Percentiles rank a stretch among this genome's conserved stretches.
Conservation (phyloP, 2,888 invertebrate species). For the Parnassius mnemosyne region DNA sequence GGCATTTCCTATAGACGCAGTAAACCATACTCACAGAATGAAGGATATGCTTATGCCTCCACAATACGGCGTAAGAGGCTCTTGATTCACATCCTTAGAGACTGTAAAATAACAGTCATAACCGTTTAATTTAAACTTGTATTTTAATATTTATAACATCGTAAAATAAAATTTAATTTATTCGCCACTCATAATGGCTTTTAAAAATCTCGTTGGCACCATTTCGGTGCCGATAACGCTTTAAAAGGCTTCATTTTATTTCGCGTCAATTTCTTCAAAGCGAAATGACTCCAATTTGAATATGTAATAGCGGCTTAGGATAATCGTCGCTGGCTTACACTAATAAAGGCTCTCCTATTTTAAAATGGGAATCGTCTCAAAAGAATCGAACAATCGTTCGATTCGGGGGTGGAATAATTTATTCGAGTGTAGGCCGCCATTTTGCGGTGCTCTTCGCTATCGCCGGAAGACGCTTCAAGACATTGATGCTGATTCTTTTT, state of each 20-base stretch:
- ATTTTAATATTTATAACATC: neutral
- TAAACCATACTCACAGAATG: too few species aligned
- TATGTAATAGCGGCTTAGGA: slow-evolving; percentile 79
- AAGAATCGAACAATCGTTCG: slow-evolving; percentile 79
- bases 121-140: neutral
- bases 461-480: slow-evolving; percentile 77
- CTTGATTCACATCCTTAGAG: too few species aligned
- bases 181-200: slow-evolving; percentile 28
- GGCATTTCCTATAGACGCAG: too few species aligned
- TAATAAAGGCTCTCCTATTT: slow-evolving; percentile 75
- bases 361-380: slow-evolving; percentile 73
- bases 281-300: slow-evolving; percentile 80
- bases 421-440: slow-evolving; percentile 79
- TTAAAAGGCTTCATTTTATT: slow-evolving; percentile 76
- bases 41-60: too few species aligned
- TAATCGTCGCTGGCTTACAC: slow-evolving; percentile 79
- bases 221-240: slow-evolving; percentile 53
- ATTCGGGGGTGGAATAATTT: slow-evolving; percentile 74
- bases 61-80: too few species aligned
- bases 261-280: slow-evolving; percentile 78
- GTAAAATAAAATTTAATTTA: slow-evolving; percentile 5
- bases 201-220: slow-evolving; percentile 61
- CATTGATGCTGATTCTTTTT: slow-evolving; percentile 81
- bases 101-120: neutral
- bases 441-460: slow-evolving; percentile 72